These are phyloP conservation scores for Drosophila obscura DNA, from an alignment of 1,140 invertebrate species.

Conservation along the genomic window DNA sequence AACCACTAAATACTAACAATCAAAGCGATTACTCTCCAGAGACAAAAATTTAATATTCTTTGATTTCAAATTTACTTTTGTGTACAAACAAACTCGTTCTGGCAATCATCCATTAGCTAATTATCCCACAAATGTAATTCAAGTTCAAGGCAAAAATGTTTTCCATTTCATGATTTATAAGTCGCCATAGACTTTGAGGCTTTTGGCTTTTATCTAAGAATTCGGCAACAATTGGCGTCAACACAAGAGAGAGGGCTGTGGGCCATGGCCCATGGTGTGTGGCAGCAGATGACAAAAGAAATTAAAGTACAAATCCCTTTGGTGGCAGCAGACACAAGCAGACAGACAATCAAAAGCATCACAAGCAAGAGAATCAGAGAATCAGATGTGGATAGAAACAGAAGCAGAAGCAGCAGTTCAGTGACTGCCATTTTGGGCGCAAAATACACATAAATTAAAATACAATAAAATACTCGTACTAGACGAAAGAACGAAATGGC, in stretches of 20 bases:
- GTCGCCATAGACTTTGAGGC: conserved; percentile 9
- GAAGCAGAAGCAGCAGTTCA: conserved; percentile 35
- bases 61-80: no score
- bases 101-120: conserved; percentile 31
- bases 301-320: conserved; percentile 77
- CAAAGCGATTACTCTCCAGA: no score
- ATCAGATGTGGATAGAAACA: neutral
- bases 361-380: neutral
- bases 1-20: no score
- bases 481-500: conserved; percentile 53
- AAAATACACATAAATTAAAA: conserved; percentile 76
- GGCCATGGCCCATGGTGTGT: neutral
- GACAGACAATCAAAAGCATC: conserved; percentile 3
- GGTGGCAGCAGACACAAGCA: conserved; percentile 40
- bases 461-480: conserved; percentile 79
- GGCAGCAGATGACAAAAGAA: conserved; percentile 50
- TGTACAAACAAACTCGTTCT: no score
- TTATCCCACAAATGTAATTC: conserved; percentile 19
- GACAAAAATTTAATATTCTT: no score
- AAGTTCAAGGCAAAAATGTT: conserved; percentile 11
- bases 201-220: conserved; percentile 25
- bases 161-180: conserved; percentile 41
- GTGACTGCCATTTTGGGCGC: conserved; percentile 49
- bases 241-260: conserved; percentile 4
- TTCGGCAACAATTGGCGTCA: conserved; percentile 18